Evolutionary conservation across 2,797 vertebrate species (phyloP).

Genomic region (Distichodus sexfasciatus): DNA sequence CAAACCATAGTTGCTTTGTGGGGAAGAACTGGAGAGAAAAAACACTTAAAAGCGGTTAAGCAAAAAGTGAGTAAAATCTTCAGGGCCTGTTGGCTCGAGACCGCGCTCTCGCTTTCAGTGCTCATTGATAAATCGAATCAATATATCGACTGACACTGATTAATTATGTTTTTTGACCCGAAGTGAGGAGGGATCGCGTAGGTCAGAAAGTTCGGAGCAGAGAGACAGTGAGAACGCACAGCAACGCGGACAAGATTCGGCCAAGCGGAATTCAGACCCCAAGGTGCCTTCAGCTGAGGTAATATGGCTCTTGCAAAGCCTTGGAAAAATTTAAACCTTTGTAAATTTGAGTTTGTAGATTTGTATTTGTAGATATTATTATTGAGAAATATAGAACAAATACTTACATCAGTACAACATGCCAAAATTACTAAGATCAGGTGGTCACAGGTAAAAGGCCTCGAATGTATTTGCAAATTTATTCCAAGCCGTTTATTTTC

Average conservation of each 20-base stretch:
- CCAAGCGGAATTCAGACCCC: background rate
- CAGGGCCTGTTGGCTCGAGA: conserved; percentile 55
- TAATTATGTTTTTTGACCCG: conserved; percentile 70
- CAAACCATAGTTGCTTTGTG: too few species aligned
- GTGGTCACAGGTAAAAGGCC: too few species aligned
- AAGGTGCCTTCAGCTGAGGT: background rate
- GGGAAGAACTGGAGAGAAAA: background rate
- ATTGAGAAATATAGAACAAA: too few species aligned
- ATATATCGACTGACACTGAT: conserved; percentile 83
- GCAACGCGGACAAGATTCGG: conserved; percentile 18
- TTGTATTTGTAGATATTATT: too few species aligned
- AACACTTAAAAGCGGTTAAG: background rate
- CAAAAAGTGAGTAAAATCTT: conserved; percentile 10
- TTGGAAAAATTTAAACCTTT: too few species aligned
- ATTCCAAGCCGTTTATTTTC: too few species aligned
- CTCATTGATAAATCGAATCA: conserved; percentile 78
- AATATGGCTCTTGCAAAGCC: too few species aligned
- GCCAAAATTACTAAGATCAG: too few species aligned
- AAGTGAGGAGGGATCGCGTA: conserved; percentile 52
- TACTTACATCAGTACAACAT: too few species aligned
- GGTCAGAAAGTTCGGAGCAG: conserved; percentile 73
- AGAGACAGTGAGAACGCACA: conserved; percentile 14
- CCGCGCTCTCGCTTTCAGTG: conserved; percentile 71
- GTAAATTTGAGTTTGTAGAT: too few species aligned
- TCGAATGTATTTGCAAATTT: too few species aligned